phyloP scores from a whole-genome alignment of 2,797 vertebrate species.

The Onychomys leucogaster region DNA sequence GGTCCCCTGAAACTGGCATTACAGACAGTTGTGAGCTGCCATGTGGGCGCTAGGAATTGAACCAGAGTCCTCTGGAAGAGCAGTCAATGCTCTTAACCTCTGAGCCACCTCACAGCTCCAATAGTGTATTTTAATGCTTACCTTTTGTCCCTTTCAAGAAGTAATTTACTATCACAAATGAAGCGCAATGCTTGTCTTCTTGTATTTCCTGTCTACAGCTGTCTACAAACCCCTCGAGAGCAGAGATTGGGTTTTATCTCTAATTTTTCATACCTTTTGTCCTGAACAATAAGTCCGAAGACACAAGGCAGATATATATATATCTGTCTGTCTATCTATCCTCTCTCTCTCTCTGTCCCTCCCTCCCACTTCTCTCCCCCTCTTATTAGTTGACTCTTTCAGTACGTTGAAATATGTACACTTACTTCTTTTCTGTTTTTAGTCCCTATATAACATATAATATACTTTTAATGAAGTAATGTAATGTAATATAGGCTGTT shows the following conservation, averaged over 20 bases:
- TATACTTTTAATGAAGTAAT: not conserved
- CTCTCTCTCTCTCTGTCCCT: no score
- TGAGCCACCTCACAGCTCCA: no score
- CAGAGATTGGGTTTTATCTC: constrained; percentile 20
- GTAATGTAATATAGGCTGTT: not conserved
- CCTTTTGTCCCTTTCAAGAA: not conserved
- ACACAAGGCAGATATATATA: no score
- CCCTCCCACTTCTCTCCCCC: no score
- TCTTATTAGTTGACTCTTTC: not conserved
- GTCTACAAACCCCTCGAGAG: not conserved
- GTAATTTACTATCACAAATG: not conserved
- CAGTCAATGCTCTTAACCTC: no score
- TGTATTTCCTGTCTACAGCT: not conserved
- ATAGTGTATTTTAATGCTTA: constrained; percentile 18
- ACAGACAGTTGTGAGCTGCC: no score
- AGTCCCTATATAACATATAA: not conserved
- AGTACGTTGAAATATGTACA: not conserved
- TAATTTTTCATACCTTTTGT: constrained; percentile 18
- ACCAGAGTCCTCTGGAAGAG: no score
- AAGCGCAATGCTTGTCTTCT: not conserved
- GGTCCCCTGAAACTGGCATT: no score
- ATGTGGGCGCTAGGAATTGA: no score
- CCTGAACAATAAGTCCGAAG: constrained; percentile 36
- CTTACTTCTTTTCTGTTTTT: not conserved
- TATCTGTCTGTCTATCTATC: not conserved